These are phyloP conservation scores for Caenorhabditis angaria DNA, from an alignment of 2,888 invertebrate species.

Conservation along the genomic window DNA sequence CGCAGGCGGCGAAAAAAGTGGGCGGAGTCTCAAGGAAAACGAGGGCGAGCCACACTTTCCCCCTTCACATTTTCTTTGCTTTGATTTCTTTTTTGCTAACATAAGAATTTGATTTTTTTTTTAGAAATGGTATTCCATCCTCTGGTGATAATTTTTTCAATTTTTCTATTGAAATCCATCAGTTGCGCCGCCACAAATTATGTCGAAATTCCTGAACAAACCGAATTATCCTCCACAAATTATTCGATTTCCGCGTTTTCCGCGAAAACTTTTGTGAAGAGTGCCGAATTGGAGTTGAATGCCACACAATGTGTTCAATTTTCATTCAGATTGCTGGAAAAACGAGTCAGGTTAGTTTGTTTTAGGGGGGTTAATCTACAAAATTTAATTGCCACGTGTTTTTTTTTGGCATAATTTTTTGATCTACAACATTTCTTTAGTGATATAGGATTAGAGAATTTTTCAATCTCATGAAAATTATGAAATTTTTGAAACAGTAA, in stretches of 20 bases:
- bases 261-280: constrained; percentile 39
- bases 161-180: neutral
- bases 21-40: constrained; percentile 7
- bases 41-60: constrained; percentile 6
- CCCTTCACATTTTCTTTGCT: neutral
- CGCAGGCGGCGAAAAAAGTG: constrained; percentile 16
- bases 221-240: constrained; percentile 18
- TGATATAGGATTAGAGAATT: too few relatives aligned
- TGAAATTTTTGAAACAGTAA: neutral
- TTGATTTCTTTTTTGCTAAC: neutral
- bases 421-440: too few relatives aligned
- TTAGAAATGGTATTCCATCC: neutral
- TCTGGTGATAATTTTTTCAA: neutral
- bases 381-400: too few relatives aligned
- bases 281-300: constrained; percentile 47
- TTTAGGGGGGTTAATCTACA: too few relatives aligned
- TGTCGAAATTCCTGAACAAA: constrained; percentile 31
- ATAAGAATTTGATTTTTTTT: neutral
- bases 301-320: constrained; percentile 46
- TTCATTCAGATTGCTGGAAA: constrained; percentile 43
- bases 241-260: constrained; percentile 40
- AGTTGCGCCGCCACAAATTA: constrained; percentile 1
- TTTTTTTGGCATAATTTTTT: too few relatives aligned
- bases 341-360: constrained; percentile 45
- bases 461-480: neutral